phyloP scores from a whole-genome alignment of 2,888 invertebrate species.

The Aspidiotus destructor region DNA sequence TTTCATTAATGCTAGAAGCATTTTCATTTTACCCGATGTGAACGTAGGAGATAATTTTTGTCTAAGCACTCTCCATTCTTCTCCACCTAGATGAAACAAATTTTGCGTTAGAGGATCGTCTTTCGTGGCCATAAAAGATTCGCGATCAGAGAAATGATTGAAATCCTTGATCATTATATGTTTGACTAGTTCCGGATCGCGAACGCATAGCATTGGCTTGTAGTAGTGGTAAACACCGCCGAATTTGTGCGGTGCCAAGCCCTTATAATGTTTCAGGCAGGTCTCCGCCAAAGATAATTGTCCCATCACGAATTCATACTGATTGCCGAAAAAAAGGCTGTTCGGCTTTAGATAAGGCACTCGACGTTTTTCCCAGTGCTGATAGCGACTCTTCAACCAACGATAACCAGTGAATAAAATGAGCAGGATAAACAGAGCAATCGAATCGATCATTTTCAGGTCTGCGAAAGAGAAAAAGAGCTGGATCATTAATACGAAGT shows the following conservation, averaged over 20 bases:
- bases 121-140: conserved; percentile 40
- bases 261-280: conserved; percentile 6
- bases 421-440: not conserved
- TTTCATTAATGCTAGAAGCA: conserved; percentile 46
- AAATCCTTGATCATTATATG: conserved; percentile 46
- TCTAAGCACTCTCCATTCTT: conserved; percentile 48
- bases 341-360: conserved; percentile 18
- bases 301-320: conserved; percentile 6
- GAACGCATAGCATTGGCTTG: conserved; percentile 44
- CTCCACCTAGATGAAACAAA: conserved; percentile 44
- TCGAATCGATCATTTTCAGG: too few relatives aligned
- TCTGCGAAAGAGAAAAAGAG: too few relatives aligned
- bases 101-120: conserved; percentile 42
- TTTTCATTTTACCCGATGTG: conserved; percentile 48
- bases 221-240: conserved; percentile 47
- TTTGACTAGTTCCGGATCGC: conserved; percentile 46
- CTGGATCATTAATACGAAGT: too few relatives aligned
- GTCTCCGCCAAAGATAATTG: conserved; percentile 13
- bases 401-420: not conserved
- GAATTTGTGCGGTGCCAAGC: conserved; percentile 36
- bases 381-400: conserved; percentile 15
- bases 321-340: conserved; percentile 20
- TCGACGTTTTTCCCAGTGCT: conserved; percentile 17
- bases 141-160: conserved; percentile 44
- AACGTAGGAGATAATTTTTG: conserved; percentile 48